Evolutionary conservation across 2,888 invertebrate genomes (phyloP).

Genomic region (Epinotia bilunana): DNA sequence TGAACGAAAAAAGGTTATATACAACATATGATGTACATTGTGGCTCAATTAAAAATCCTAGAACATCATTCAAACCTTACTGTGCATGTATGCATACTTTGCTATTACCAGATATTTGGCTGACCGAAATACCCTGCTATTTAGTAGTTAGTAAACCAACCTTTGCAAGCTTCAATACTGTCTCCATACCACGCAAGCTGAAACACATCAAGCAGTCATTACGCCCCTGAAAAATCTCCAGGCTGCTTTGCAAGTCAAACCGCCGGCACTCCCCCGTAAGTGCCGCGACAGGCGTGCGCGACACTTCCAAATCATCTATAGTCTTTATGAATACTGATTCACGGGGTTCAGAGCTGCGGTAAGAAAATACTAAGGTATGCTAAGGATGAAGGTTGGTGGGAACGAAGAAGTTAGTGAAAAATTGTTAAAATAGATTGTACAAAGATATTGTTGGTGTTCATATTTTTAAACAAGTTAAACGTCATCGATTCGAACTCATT

Average conservation of each 20-base stretch:
- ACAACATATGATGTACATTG: no score
- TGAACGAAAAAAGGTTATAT: no score
- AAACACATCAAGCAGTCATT: slow-evolving; percentile 81
- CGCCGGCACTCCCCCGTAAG: slow-evolving; percentile 58
- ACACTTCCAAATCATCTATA: slow-evolving; percentile 44
- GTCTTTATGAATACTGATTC: slow-evolving; percentile 45
- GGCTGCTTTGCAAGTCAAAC: slow-evolving; percentile 84
- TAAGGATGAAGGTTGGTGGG: background rate
- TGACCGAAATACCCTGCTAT: background rate
- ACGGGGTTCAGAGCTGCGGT: slow-evolving; percentile 13
- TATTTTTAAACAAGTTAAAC: no score
- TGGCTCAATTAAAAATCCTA: no score
- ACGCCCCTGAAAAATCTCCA: slow-evolving; percentile 81
- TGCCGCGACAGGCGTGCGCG: slow-evolving; percentile 44
- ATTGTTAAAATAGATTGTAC: background rate
- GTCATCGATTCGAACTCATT: no score
- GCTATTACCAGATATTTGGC: background rate
- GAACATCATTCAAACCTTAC: no score
- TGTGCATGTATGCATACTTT: no score
- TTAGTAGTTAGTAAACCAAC: background rate
- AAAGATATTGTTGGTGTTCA: background rate
- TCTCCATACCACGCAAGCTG: slow-evolving; percentile 58
- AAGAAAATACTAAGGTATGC: slow-evolving; percentile 10
- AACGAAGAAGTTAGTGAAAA: background rate
- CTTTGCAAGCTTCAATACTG: slow-evolving; percentile 43